Evolutionary conservation across 2,113 vertebrate genomes (phyloP), one percentile per base, ranked within the genome.

Genomic region (Grantiella picta): DNA sequence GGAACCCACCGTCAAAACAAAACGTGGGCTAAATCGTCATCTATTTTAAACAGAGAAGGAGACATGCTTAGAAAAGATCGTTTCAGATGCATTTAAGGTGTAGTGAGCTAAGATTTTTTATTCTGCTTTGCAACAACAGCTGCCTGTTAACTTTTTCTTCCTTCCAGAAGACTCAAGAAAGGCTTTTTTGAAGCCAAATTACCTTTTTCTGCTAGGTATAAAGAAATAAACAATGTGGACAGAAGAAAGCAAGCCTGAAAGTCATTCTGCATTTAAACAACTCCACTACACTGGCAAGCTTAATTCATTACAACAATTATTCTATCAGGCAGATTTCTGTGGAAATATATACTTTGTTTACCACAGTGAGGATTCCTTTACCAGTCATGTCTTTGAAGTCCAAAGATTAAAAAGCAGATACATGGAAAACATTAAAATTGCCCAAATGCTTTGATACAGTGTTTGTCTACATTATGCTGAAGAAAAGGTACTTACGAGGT

Each of bases 1-100:
- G 53, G 96, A 93, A 95, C 92, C 33, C 57, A 97, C 95, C 95
- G 92, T 96, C 98, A 97, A 97, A 98, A 98, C 97, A 98, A 97
- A 97, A 97, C 50, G 42, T 47, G 45, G 35, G 91, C 93, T 97
- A 97, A 98, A 97, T 47, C 90, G 56, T 59, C 85, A 36, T 86
- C 93, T 94, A 4, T 92, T 95, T 95, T 92, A 92, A 96, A 96
- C 86, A 89, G 92, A 82, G 63, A 59, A 94, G 93, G 81, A 96
- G 82, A 87, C 72, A 82, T 11, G 23, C 84, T 91, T 82, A 75
- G 42, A 85, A 82, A 80, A 92, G 94, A 81, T 72, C 28, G 5
- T 90, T 89, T 86, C 76, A 89, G 86, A 90, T 64, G 90, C 5
- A 9, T 81, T 89, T 89, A 86, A 92, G 88, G 91, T 68, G 49